Base-by-base conservation (phyloP, 2,113 vertebrate genomes). In the Salvelinus sp. region DNA sequence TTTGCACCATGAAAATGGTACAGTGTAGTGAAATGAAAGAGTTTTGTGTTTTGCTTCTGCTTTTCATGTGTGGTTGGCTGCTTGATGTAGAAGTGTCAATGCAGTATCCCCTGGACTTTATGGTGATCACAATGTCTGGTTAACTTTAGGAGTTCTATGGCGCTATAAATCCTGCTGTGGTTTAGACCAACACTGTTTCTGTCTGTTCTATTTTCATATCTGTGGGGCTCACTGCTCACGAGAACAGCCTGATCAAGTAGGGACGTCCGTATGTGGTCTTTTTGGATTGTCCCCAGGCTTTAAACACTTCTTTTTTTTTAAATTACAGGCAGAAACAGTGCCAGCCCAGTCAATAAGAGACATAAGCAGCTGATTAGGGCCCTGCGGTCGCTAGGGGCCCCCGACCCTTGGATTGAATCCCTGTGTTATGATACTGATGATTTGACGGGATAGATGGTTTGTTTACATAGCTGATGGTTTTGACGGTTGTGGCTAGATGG, bases 131-230 rank as follows among this genome's bases (percentile, higher is more conserved):
- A n/a, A 67, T 58, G 48, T 27, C 54, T 50, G 69, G 67, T 84
- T 62, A 28, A 67, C 23, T 27, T 7, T 68, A 33, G 74, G 16
- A 16, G 28, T 60, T 84, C 72, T 84, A 79, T 72, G 79, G n/a
- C 76, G 71, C 3, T 76, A 76, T 82, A 85, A 77, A 84, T 62
- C 44, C 73, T 72, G 47, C 62, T 78, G 57, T 71, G 50, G 50
- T 85, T 82, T 68, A 27, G 27, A 14, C 14, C 60, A 23, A 18
- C 7, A 9, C n/a, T 18, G 30, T 63, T n/a, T n/a, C 27, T 63
- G 14, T n/a, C 27, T 63, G 38, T 67, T 13, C 1, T 63, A 47
- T 67, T 12, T 1, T 18, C 30, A 12, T 70, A 1, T 76, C 33
- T 18, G n/a, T 44, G 57, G 57, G 57, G 30, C 22, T 72, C 69